Evolutionary conservation across 2,888 invertebrate species (phyloP).

Genomic region (Cantharis rufa): DNA sequence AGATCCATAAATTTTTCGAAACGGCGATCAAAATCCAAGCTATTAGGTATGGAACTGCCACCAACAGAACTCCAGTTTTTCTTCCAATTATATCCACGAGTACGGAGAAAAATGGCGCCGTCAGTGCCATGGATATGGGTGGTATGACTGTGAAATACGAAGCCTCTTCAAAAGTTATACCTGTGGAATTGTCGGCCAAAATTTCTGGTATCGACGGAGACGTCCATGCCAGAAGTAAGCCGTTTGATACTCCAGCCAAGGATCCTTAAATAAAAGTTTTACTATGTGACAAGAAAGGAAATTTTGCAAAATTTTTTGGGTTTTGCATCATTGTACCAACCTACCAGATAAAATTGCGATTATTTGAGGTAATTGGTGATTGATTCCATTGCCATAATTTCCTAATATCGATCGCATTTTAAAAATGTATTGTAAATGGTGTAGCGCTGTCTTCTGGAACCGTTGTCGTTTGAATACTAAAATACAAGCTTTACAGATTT

Average conservation of each 20-base stretch:
- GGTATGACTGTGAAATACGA: constrained; percentile 37
- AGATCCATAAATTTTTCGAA: constrained; percentile 40
- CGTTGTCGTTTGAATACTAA: not conserved
- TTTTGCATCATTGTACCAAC: not conserved
- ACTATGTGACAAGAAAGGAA: not conserved
- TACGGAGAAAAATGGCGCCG: constrained; percentile 24
- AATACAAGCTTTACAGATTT: not conserved
- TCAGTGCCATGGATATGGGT: constrained; percentile 30
- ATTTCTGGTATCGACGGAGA: constrained; percentile 14
- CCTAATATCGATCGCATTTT: not conserved
- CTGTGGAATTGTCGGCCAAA: constrained; percentile 1
- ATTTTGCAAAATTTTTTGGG: no score
- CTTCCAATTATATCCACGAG: constrained; percentile 36
- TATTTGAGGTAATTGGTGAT: constrained; percentile 9
- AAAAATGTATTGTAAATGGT: not conserved
- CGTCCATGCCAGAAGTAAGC: constrained; percentile 10
- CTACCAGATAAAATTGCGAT: constrained; percentile 9
- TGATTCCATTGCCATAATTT: not conserved
- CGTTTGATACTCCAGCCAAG: not conserved
- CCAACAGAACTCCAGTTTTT: constrained; percentile 36
- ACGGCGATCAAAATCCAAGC: constrained; percentile 39
- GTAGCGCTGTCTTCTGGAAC: not conserved
- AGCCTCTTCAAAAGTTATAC: constrained; percentile 31
- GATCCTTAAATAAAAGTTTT: constrained; percentile 6
- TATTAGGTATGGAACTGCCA: constrained; percentile 41